phyloP scores from a whole-genome alignment of 2,888 invertebrate species.

The Monochamus alternatus region DNA sequence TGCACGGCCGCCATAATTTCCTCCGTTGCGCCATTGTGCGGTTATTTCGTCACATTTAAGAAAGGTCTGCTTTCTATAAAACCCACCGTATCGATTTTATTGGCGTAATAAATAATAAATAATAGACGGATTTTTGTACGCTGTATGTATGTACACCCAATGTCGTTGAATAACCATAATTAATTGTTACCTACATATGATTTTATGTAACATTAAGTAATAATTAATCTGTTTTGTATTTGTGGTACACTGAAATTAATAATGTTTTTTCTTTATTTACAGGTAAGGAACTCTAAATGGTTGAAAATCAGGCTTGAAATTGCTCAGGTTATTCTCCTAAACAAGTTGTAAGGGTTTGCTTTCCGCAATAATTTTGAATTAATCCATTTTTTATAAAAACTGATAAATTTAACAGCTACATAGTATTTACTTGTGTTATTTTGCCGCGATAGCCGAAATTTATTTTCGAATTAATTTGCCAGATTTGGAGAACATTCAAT shows the following conservation, averaged over 20 bases:
- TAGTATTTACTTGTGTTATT: no score
- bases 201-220: background rate
- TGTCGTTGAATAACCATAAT: background rate
- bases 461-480: no score
- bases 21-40: constrained; percentile 31
- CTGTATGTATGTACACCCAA: background rate
- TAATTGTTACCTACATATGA: background rate
- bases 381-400: no score
- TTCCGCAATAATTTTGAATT: no score
- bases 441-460: no score
- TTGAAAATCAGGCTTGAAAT: background rate
- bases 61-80: constrained; percentile 27
- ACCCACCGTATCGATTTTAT: constrained; percentile 27
- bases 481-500: no score
- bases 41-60: constrained; percentile 4
- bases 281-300: constrained; percentile 3
- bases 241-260: background rate
- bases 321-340: no score
- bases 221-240: background rate
- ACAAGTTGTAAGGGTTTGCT: no score
- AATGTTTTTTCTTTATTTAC: constrained; percentile 9
- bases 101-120: constrained; percentile 16
- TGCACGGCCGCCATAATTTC: constrained; percentile 41
- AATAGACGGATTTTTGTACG: background rate
- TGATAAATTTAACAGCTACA: no score